These are phyloP conservation scores for Falco cherrug DNA, from an alignment of 2,797 vertebrate species.

Conservation along the genomic window DNA sequence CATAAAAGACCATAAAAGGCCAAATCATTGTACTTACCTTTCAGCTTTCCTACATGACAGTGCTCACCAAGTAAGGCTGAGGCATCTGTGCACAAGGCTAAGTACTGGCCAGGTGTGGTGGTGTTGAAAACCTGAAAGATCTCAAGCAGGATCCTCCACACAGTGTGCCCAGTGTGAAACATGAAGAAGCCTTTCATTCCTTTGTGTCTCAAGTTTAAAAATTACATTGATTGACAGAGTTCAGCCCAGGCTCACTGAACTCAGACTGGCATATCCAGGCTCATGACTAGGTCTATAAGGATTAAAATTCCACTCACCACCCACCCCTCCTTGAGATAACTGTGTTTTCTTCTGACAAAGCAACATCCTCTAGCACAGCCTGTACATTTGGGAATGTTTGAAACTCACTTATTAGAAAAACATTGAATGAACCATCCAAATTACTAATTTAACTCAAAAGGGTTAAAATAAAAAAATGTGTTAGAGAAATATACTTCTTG, in stretches of 20 bases:
- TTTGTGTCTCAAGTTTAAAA: neutral
- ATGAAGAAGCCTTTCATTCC: neutral
- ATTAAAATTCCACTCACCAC: neutral
- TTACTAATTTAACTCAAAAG: neutral
- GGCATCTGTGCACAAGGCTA: neutral
- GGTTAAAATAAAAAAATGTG: neutral
- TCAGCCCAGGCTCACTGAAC: neutral
- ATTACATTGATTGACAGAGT: neutral
- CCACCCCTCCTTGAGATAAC: neutral
- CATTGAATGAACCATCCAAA: neutral
- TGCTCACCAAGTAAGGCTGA: neutral
- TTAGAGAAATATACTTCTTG: neutral
- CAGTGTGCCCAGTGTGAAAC: accelerated
- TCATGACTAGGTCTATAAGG: neutral
- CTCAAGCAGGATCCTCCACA: neutral
- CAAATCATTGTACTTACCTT: neutral
- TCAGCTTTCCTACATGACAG: neutral
- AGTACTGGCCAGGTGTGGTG: neutral
- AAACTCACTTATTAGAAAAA: neutral
- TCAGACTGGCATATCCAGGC: neutral
- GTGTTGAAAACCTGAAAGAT: neutral
- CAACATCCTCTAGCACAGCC: neutral
- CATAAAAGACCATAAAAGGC: neutral
- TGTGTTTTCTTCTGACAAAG: neutral
- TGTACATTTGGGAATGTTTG: neutral